Base-by-base conservation (phyloP, 2,888 invertebrate genomes). In the Cataglyphis altisquamis region DNA sequence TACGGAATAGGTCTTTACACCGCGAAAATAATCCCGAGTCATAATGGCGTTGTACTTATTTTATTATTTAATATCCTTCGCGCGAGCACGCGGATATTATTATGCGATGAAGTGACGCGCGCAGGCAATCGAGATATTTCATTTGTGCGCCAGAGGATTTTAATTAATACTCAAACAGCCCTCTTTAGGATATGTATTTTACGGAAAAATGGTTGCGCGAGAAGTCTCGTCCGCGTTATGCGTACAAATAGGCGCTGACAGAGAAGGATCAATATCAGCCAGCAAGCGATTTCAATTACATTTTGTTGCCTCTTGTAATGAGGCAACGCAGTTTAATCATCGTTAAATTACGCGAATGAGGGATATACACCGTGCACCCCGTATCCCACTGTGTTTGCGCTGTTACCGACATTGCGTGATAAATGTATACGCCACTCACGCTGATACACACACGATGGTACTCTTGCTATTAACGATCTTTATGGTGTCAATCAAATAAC, bases 261-360 rank as follows among this genome's bases (percentile, higher is more conserved):
- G 62, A 52, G 78, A 29, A 21, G 36, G 72, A 80, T 80, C 78
- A 72, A 80, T 80, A 62, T 70, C 72, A 60, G 60, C 45, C 41
- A 70, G 72, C 70, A 36, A 80, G 78, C 78, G 78, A 80, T 80
- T 80, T 62, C 78, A 80, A 80, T 80, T 80, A 80, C 78, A 80
- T 80, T 80, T 80, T 80, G 78, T 80, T 80, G 45, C 78, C 78
- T 80, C 78, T 80, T 80, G 72, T 80, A 80, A 80, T 80, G 78
- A 80, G 78, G 72, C 36, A 36, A 6, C 78, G 72, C 78, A 80
- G 78, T 72, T 80, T 80, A 80, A 80, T 80, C 78, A 80, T 80
- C 78, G 60, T 80, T 80, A 70, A 80, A 80, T 80, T 80, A 80
- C 78, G 60, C 36, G 48, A 72, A 72, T 60, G 72, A 36, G 78